Percentiles rank a stretch among this genome's conserved stretches.
Evolutionary conservation across 2,888 invertebrate genomes (phyloP).

Genomic region (Ormyrus thymus): DNA sequence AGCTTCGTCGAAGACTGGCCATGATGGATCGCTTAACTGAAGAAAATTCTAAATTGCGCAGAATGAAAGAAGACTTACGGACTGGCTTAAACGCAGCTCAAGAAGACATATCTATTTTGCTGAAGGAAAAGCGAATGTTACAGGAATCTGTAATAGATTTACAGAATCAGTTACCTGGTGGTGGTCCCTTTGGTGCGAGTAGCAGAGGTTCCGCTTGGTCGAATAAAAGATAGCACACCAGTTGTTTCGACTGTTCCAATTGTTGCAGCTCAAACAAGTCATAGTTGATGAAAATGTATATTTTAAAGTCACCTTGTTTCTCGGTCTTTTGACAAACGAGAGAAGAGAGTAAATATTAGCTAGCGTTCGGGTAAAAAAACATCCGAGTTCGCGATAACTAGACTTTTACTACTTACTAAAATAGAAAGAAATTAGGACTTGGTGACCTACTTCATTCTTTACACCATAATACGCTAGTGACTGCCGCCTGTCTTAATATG

Average conservation of each 20-base stretch:
- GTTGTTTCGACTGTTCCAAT: constrained; percentile 83
- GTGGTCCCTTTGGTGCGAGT: constrained; percentile 69
- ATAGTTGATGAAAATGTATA: constrained; percentile 22
- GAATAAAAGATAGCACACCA: constrained; percentile 81
- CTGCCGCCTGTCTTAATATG: constrained; percentile 39
- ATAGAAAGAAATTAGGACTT: constrained; percentile 28
- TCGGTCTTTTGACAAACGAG: neutral
- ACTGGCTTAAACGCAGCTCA: constrained; percentile 82
- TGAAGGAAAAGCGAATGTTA: constrained; percentile 85
- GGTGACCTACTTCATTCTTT: constrained; percentile 38
- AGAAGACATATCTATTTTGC: constrained; percentile 82
- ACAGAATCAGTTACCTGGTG: constrained; percentile 77
- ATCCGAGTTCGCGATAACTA: constrained; percentile 22
- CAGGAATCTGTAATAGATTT: constrained; percentile 83
- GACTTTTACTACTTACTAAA: constrained; percentile 39
- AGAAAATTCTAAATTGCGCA: constrained; percentile 77
- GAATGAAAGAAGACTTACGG: constrained; percentile 79
- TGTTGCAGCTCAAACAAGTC: constrained; percentile 77
- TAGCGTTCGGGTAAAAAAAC: neutral
- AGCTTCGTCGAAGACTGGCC: constrained; percentile 78
- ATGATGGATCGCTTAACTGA: constrained; percentile 79
- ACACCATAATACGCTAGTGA: constrained; percentile 36
- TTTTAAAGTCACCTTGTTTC: constrained; percentile 7
- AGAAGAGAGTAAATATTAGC: neutral
- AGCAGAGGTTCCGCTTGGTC: constrained; percentile 75